phyloP scores from a whole-genome alignment of 2,888 invertebrate genomes.

The Monoplex corrugatus region DNA sequence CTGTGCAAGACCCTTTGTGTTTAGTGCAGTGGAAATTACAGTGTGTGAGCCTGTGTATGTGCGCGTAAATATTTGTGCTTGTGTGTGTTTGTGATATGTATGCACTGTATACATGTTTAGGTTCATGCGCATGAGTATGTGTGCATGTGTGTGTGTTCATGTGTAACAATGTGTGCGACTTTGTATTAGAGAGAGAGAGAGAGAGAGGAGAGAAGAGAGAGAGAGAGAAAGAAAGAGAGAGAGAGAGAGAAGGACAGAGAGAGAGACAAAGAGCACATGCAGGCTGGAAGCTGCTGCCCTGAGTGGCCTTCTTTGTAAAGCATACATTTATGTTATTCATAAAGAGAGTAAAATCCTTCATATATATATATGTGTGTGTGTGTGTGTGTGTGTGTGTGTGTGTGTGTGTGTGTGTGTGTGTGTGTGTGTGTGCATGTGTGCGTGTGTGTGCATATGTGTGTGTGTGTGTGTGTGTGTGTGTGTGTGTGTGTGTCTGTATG shows the following conservation, averaged over 20 bases:
- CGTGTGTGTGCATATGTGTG: not conserved
- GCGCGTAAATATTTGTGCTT: not conserved
- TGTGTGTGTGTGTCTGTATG: not conserved
- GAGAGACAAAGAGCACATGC: not conserved
- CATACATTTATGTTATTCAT: too few relatives aligned
- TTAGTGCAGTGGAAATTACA: too few relatives aligned
- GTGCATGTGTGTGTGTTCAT: not conserved
- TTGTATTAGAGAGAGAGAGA: not conserved
- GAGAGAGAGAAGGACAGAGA: conserved; percentile 15
- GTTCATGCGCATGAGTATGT: not conserved
- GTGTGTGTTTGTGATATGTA: too few relatives aligned
- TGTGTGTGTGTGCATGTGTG: not conserved
- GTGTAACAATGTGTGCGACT: not conserved
- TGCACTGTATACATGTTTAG: not conserved
- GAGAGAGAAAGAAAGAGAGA: conserved; percentile 19
- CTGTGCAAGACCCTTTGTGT: too few relatives aligned
- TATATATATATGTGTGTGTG: not conserved
- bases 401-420: too few relatives aligned
- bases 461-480: not conserved
- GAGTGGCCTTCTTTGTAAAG: too few relatives aligned
- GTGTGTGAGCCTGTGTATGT: not conserved
- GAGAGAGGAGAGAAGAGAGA: not conserved
- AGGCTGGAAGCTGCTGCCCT: too few relatives aligned
- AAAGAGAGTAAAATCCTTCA: too few relatives aligned
- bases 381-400: not conserved